Conservation (phyloP, 2,888 invertebrate species). For the Drosophila barbarae region DNA sequence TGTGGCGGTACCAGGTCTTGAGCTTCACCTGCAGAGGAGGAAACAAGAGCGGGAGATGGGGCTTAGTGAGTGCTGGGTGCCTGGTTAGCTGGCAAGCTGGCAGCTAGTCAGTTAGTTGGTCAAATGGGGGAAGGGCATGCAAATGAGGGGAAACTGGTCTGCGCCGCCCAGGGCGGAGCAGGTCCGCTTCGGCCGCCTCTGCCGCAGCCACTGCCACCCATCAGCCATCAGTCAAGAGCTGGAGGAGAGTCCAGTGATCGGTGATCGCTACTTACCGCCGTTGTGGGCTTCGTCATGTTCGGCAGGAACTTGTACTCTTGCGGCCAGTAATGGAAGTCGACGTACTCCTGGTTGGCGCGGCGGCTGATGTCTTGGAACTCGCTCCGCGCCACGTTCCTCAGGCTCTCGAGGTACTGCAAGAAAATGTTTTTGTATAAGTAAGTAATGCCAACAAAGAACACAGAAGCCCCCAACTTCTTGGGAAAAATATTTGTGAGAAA, state of each 20-base stretch:
- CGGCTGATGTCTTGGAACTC: slow-evolving; percentile 43
- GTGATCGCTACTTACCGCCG: slow-evolving; percentile 62
- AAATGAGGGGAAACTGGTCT: slow-evolving; percentile 56
- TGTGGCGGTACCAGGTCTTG: slow-evolving; percentile 73
- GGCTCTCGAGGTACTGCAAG: slow-evolving; percentile 50
- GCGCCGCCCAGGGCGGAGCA: slow-evolving; percentile 63
- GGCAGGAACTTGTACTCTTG: slow-evolving; percentile 75
- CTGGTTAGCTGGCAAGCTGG: background rate
- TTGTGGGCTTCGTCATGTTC: slow-evolving; percentile 64
- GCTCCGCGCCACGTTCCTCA: slow-evolving; percentile 49
- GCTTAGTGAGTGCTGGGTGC: slow-evolving; percentile 7
- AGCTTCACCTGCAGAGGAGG: slow-evolving; percentile 67
- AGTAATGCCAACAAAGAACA: slow-evolving; percentile 1
- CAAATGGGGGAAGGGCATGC: slow-evolving; percentile 35
- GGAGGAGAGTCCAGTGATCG: background rate
- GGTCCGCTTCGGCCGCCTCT: slow-evolving; percentile 40
- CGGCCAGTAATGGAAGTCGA: slow-evolving; percentile 53
- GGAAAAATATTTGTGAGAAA: background rate
- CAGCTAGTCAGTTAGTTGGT: background rate
- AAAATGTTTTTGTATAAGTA: background rate
- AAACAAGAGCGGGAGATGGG: background rate
- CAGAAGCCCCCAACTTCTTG: background rate
- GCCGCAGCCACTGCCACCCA: background rate
- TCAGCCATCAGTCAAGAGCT: slow-evolving; percentile 8
- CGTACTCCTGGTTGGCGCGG: slow-evolving; percentile 62